phyloP scores from a whole-genome alignment of 2,797 vertebrate species.

The Silurus lanzhouensis region DNA sequence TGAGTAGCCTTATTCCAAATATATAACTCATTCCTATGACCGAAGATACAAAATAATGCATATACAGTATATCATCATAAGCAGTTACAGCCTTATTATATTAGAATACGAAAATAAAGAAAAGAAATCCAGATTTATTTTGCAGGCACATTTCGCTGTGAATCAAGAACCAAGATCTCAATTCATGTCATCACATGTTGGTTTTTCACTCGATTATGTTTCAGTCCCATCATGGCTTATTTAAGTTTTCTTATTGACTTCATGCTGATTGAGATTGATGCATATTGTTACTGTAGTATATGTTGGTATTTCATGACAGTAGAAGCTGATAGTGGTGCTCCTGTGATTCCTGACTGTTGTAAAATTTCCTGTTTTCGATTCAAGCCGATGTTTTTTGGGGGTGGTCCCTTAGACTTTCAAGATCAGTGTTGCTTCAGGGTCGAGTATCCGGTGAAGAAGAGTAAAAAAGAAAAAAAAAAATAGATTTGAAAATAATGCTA shows the following conservation, averaged over 20 bases:
- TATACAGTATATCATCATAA: neutral
- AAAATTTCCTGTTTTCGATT: constrained; percentile 17
- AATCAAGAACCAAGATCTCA: constrained; percentile 5
- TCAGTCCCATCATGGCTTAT: neutral
- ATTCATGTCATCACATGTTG: neutral
- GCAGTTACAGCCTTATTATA: constrained; percentile 5
- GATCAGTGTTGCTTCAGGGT: constrained; percentile 80
- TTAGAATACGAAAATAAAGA: neutral
- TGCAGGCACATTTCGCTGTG: constrained; percentile 8
- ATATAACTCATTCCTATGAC: constrained; percentile 4
- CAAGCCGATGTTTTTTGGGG: constrained; percentile 39
- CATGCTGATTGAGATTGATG: constrained; percentile 4
- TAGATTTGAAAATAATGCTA: neutral
- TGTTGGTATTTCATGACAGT: neutral
- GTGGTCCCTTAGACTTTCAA: constrained; percentile 82
- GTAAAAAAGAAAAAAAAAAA: neutral
- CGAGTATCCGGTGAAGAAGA: constrained; percentile 8
- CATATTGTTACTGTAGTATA: constrained; percentile 2
- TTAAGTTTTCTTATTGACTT: constrained; percentile 11
- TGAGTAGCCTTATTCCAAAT: neutral
- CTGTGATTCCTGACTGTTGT: neutral
- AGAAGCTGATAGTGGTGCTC: neutral
- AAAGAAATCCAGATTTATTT: neutral
- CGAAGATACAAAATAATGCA: constrained; percentile 34
- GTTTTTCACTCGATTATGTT: neutral